phyloP scores from a whole-genome alignment of 2,113 vertebrate species.

The Alouatta palliata region DNA sequence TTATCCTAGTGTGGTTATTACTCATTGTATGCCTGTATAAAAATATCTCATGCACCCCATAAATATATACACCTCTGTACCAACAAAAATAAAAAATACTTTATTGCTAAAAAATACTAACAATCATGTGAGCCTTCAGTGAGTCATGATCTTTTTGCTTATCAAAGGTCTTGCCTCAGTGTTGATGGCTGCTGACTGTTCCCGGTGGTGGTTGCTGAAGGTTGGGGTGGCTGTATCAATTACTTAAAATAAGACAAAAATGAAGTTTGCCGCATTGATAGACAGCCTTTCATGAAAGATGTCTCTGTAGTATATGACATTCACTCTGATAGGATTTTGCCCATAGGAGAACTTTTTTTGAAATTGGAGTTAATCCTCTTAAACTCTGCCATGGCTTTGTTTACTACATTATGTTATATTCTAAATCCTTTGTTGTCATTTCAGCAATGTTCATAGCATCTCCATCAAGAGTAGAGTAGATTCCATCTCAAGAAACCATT shows the following conservation, averaged over 20 bases:
- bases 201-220: background rate
- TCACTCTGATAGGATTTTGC: background rate
- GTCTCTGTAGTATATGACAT: background rate
- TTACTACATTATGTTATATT: background rate
- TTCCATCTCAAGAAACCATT: background rate
- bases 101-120: background rate
- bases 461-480: background rate
- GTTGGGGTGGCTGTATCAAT: background rate
- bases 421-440: background rate
- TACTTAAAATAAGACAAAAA: background rate
- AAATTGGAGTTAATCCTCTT: background rate
- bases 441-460: background rate
- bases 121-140: background rate
- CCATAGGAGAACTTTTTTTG: background rate
- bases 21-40: too few relatives aligned
- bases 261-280: background rate
- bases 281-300: background rate
- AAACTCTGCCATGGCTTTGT: background rate
- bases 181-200: background rate
- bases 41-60: too few relatives aligned
- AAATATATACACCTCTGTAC: too few relatives aligned
- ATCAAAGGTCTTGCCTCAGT: background rate
- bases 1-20: too few relatives aligned
- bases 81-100: background rate
- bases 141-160: background rate